Evolutionary conservation across 2,797 vertebrate genomes (phyloP), one percentile per base, ranked within the genome.

Genomic region (Artibeus jamaicensis): DNA sequence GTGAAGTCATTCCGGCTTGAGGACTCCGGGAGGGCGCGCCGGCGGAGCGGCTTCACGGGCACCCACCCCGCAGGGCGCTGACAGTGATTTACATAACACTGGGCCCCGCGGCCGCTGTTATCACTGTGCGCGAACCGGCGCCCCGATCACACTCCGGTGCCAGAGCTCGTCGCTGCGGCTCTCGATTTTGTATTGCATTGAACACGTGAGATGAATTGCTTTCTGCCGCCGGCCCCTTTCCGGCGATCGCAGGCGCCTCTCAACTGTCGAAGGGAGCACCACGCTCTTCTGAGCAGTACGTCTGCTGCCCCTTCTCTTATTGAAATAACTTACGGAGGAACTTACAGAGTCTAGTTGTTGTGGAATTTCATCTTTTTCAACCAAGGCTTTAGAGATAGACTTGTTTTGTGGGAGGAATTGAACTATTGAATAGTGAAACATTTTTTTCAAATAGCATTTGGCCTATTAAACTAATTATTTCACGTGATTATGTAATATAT

Each of bases 61-160:
- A 50, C 83, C 74, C 88, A 0, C 48, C 73, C 46, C 73, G 9
- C 73, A 4, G 46, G 34, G 93, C 44, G 59, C 76, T 53, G 84
- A 62, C 95, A 67, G 89, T 76, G 94, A 97, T 96, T 96, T 94
- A 67, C 97, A 94, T 89, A 93, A 91, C 77, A 76, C 10, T 62
- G 86, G 86, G 82, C 62, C 67, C 86, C 94, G 21, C 81, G 55
- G 42, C 44, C 34, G 71, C 46, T 9, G n/a, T 55, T 53, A 9
- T 34, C 86, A 1, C 70, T 9, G 81, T 16, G 71, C 57, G 70
- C 62, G 88, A 94, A 95, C 78, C 5, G n/a, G 67, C 39, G 44
- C 89, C 93, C 90, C 24, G 82, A 93, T 73, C 46, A 68, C 42
- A 34, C 87, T 79, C 32, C 12, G 5, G 85, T 3, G 62, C 89